phyloP scores from a whole-genome alignment of 2,888 invertebrate genomes.

The Metacarcinus magister region DNA sequence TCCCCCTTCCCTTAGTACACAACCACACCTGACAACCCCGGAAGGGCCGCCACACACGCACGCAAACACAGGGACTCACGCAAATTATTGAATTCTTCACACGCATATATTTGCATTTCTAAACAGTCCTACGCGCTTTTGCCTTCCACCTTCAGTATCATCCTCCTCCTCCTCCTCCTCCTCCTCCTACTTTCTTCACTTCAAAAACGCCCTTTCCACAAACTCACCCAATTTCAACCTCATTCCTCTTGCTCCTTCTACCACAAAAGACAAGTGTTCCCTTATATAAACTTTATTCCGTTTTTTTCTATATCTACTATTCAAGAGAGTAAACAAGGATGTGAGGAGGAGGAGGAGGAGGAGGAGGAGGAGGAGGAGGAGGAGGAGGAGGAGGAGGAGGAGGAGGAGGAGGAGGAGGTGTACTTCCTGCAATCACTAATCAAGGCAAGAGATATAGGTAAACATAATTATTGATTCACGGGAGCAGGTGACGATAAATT shows the following conservation, averaged over 20 bases:
- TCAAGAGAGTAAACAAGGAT: not conserved
- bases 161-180: not conserved
- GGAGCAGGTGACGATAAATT: too few relatives aligned
- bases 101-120: not conserved
- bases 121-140: not conserved
- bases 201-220: too few relatives aligned
- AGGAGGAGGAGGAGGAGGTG: not conserved
- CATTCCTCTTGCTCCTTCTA: too few relatives aligned
- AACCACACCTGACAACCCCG: too few relatives aligned
- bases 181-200: not conserved
- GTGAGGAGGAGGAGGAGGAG: not conserved
- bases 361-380: slow-evolving; percentile 1
- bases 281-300: not conserved
- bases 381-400: slow-evolving; percentile 28
- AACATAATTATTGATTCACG: too few relatives aligned
- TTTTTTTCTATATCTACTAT: not conserved
- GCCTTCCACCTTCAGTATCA: not conserved
- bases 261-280: too few relatives aligned
- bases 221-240: too few relatives aligned
- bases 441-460: not conserved
- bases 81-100: not conserved
- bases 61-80: not conserved
- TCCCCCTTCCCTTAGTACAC: too few relatives aligned
- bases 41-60: too few relatives aligned
- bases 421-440: not conserved